These are phyloP conservation scores for Platichthys stellatus DNA, from an alignment of 2,113 vertebrate genomes.

Conservation along the genomic window DNA sequence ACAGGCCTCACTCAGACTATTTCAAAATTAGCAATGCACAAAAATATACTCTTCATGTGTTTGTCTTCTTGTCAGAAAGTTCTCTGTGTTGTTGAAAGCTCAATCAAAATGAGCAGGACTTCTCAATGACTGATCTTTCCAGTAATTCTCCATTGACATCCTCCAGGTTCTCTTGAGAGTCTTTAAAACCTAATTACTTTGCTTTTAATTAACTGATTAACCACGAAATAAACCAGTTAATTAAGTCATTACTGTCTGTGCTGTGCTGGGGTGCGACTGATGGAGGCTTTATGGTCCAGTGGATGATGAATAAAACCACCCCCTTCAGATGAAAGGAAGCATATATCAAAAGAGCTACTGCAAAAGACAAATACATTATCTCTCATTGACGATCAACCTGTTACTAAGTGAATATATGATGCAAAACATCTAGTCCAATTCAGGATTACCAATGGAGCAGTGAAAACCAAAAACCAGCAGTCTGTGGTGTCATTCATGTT, in stretches of 20 bases:
- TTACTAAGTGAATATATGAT: background rate
- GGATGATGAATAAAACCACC: slow-evolving; percentile 12
- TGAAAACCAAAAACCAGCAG: background rate
- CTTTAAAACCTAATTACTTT: slow-evolving; percentile 62
- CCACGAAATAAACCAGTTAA: slow-evolving; percentile 68
- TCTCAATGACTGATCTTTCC: background rate
- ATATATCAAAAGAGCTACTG: no score
- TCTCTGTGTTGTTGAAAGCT: background rate
- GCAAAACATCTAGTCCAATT: background rate
- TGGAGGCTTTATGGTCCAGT: slow-evolving; percentile 22
- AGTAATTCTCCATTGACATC: slow-evolving; percentile 31
- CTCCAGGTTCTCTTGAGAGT: slow-evolving; percentile 42
- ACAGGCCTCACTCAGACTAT: no score
- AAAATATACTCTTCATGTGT: background rate
- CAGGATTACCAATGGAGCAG: no score
- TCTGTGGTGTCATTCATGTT: background rate
- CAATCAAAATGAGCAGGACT: slow-evolving; percentile 5
- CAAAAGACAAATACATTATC: no score
- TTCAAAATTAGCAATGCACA: no score
- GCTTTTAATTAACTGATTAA: slow-evolving; percentile 71
- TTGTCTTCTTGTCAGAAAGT: background rate
- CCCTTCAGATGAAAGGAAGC: slow-evolving; percentile 24
- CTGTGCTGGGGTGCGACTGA: slow-evolving; percentile 22
- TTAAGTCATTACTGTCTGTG: slow-evolving; percentile 61
- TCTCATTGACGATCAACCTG: background rate